Conservation (phyloP, 2,797 vertebrate genomes). For the Silurus aristotelis region DNA sequence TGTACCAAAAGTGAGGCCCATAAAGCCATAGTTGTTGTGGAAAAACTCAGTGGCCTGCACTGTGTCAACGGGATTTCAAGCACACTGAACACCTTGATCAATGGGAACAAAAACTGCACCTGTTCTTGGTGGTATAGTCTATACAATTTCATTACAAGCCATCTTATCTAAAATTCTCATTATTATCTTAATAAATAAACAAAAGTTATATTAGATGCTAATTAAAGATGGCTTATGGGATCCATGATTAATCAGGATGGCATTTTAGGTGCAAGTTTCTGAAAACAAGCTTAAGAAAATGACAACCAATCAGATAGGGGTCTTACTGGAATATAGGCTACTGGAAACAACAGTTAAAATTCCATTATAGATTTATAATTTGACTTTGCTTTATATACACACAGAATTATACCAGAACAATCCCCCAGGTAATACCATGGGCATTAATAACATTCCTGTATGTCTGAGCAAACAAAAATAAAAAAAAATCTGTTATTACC, state of each 20-base stretch:
- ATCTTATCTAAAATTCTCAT: neutral
- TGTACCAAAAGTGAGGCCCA: neutral
- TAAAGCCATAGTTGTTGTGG: neutral
- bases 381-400: neutral
- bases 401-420: neutral
- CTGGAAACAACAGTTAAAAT: neutral
- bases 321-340: neutral
- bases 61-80: neutral
- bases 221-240: neutral
- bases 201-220: neutral
- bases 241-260: neutral
- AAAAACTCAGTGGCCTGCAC: neutral
- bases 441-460: neutral
- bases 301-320: neutral
- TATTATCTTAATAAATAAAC: neutral
- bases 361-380: neutral
- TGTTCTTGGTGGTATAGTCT: neutral
- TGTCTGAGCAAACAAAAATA: neutral
- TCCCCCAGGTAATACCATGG: neutral
- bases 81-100: neutral
- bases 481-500: slow-evolving; percentile 67
- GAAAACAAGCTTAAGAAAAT: neutral
- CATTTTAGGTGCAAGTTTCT: neutral
- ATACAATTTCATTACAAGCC: neutral
- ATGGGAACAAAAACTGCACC: neutral